A percentile compares a stretch with the other conserved stretches of the same genome.
Conservation (phyloP, 1,140 invertebrate species). For the Drosophila malerkotliana region DNA sequence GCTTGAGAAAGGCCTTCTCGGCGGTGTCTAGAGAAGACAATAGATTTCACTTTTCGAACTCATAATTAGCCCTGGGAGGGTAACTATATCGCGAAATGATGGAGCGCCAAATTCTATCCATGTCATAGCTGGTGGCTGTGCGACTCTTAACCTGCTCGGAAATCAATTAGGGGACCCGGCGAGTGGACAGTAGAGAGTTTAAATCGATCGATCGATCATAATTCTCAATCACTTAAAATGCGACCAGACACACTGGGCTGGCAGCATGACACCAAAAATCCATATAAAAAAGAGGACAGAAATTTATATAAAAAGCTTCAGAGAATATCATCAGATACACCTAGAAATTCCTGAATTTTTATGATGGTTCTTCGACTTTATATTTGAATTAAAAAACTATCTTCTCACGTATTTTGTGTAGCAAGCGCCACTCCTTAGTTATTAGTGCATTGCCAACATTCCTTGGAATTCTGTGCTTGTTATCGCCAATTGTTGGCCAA, state of each 20-base stretch:
- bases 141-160: constrained; percentile 73
- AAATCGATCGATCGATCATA: constrained; percentile 62
- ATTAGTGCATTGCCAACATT: constrained; percentile 9
- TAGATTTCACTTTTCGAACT: constrained; percentile 72
- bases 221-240: constrained; percentile 30
- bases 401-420: constrained; percentile 4
- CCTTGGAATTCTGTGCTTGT: constrained; percentile 26
- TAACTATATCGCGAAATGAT: constrained; percentile 35
- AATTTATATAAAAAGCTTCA: background rate
- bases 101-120: constrained; percentile 50
- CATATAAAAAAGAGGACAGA: background rate
- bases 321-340: background rate
- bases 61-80: constrained; percentile 72
- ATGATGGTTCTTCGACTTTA: background rate
- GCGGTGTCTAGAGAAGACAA: constrained; percentile 36
- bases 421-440: constrained; percentile 20
- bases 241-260: constrained; percentile 6
- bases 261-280: background rate
- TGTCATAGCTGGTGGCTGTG: constrained; percentile 55
- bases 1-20: constrained; percentile 13
- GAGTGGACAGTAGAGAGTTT: constrained; percentile 29
- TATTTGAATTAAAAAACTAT: too few species aligned
- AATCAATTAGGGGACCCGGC: constrained; percentile 67
- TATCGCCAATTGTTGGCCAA: constrained; percentile 47
- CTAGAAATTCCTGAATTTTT: background rate